A percentile compares a stretch with the other conserved stretches of the same genome.
These are phyloP conservation scores for Sinohyriopsis cumingii DNA, from an alignment of 2,888 invertebrate species.

Conservation along the genomic window DNA sequence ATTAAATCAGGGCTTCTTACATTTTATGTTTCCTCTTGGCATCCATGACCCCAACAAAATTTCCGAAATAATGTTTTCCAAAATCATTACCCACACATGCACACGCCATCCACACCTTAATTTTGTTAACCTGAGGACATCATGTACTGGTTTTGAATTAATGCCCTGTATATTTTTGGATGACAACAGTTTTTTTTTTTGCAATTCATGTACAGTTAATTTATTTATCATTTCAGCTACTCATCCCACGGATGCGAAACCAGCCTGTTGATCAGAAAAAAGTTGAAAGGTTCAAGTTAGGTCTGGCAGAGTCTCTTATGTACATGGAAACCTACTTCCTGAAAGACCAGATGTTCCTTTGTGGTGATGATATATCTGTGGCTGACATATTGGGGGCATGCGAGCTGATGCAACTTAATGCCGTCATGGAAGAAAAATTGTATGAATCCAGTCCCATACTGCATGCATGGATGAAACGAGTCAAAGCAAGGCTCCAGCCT, in stretches of 20 bases:
- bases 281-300: slow-evolving; percentile 44
- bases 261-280: slow-evolving; percentile 52
- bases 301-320: slow-evolving; percentile 33
- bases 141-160: too few species aligned
- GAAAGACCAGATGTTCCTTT: slow-evolving; percentile 53
- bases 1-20: too few species aligned
- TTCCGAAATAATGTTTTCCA: too few species aligned
- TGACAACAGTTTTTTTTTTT: too few species aligned
- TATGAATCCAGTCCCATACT: slow-evolving; percentile 52
- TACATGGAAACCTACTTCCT: slow-evolving; percentile 61
- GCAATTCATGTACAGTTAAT: slow-evolving; percentile 1
- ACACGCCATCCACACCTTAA: too few species aligned
- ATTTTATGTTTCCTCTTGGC: too few species aligned
- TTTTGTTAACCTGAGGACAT: too few species aligned
- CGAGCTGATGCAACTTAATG: slow-evolving; percentile 64
- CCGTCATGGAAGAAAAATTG: slow-evolving; percentile 54
- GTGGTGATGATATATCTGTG: slow-evolving; percentile 59
- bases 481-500: slow-evolving; percentile 49
- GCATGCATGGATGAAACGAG: slow-evolving; percentile 60
- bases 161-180: too few species aligned
- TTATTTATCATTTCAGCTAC: slow-evolving; percentile 44
- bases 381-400: slow-evolving; percentile 66
- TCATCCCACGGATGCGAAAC: slow-evolving; percentile 55
- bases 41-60: too few species aligned
- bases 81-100: too few species aligned